Evolutionary conservation across 1,140 invertebrate species (phyloP).

Genomic region (Phymastichus coffea): DNA sequence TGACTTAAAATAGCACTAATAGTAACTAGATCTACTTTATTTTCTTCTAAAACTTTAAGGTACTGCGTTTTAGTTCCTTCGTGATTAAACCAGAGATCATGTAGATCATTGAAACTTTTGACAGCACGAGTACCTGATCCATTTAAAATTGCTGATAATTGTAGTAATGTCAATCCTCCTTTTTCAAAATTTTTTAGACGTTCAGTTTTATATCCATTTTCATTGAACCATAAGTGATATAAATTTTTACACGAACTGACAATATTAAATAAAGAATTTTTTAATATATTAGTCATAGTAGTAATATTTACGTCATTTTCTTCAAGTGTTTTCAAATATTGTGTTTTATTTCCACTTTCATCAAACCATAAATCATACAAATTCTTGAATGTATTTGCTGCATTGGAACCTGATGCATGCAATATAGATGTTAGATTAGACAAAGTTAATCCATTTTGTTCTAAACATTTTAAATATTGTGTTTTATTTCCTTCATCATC

Average conservation of each 20-base stretch:
- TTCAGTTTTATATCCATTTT: constrained; percentile 31
- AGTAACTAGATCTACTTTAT: constrained; percentile 28
- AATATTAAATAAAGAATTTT: neutral
- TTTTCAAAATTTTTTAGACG: constrained; percentile 33
- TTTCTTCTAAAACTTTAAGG: constrained; percentile 31
- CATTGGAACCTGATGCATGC: constrained; percentile 21
- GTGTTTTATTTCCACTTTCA: constrained; percentile 32
- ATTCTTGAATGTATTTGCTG: constrained; percentile 29
- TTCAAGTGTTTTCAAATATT: constrained; percentile 25
- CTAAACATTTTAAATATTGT: constrained; percentile 27
- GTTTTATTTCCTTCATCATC: constrained; percentile 33
- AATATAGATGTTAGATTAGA: constrained; percentile 11
- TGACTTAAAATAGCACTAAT: constrained; percentile 33
- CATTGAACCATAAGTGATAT: constrained; percentile 18
- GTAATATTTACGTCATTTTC: neutral
- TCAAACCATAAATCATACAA: constrained; percentile 37
- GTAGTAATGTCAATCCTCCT: constrained; percentile 27
- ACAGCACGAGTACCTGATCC: constrained; percentile 31
- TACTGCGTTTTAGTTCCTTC: constrained; percentile 33
- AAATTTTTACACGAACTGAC: constrained; percentile 10
- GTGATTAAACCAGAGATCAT: constrained; percentile 33
- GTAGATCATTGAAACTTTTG: constrained; percentile 28
- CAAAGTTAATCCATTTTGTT: constrained; percentile 13
- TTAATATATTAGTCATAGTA: constrained; percentile 18
- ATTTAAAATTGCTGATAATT: constrained; percentile 13